Percentiles rank a stretch among this genome's conserved stretches.
Evolutionary conservation across 2,888 invertebrate species (phyloP).

Genomic region (Lycophotia porphyrea): DNA sequence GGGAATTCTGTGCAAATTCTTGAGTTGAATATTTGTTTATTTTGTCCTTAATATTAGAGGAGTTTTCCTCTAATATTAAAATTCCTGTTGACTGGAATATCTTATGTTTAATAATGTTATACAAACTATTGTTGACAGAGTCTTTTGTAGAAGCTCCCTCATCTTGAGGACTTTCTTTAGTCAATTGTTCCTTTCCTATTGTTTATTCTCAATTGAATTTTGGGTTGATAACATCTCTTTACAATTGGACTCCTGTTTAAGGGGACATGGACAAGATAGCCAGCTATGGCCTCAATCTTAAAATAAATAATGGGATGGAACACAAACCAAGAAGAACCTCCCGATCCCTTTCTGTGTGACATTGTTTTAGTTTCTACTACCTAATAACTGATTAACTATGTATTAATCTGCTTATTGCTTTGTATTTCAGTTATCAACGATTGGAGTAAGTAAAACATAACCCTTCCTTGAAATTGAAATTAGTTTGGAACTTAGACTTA

Average conservation of each 20-base stretch:
- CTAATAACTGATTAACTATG: not conserved
- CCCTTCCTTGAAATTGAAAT: not conserved
- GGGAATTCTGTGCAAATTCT: not conserved
- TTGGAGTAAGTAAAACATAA: constrained; percentile 55
- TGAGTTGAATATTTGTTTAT: not conserved
- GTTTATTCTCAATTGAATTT: constrained; percentile 23
- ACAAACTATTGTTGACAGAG: constrained; percentile 21
- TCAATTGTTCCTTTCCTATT: constrained; percentile 18
- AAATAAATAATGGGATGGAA: not conserved
- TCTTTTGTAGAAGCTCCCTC: constrained; percentile 32
- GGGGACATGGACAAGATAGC: not conserved
- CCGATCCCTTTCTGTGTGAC: not conserved
- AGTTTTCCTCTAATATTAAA: constrained; percentile 12
- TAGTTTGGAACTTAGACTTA: not conserved
- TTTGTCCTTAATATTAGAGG: not conserved
- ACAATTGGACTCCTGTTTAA: constrained; percentile 1
- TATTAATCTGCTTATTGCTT: constrained; percentile 8
- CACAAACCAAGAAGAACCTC: not conserved
- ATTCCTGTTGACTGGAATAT: not conserved
- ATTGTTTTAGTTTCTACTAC: not conserved
- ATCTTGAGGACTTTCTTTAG: not conserved
- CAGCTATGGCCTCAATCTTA: not conserved
- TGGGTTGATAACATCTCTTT: not conserved
- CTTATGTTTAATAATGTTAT: not conserved
- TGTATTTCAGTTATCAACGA: constrained; percentile 54